A percentile compares a stretch with the other conserved stretches of the same genome.
Conservation (phyloP, 2,888 invertebrate genomes). For the Dasysyrphus albostriatus region DNA sequence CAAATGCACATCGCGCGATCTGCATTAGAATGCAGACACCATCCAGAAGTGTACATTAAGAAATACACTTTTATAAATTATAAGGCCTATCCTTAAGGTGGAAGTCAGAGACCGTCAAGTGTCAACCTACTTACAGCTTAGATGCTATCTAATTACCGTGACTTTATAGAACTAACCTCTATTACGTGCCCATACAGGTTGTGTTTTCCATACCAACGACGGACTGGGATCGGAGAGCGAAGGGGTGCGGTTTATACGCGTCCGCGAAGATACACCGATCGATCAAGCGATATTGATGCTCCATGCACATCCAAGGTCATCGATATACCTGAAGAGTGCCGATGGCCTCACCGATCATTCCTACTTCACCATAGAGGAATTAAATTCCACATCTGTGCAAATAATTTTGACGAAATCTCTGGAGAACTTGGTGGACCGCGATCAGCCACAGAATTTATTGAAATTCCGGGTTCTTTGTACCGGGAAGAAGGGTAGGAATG, state of each 20-base stretch:
- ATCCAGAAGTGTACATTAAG: not conserved
- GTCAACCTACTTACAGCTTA: slow-evolving; percentile 62
- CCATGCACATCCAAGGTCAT: slow-evolving; percentile 91
- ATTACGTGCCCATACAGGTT: slow-evolving; percentile 85
- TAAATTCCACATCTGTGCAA: slow-evolving; percentile 91
- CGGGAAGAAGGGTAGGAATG: slow-evolving; percentile 81
- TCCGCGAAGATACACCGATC: slow-evolving; percentile 91
- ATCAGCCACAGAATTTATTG: slow-evolving; percentile 91
- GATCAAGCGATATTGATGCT: slow-evolving; percentile 91
- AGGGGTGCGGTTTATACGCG: slow-evolving; percentile 92
- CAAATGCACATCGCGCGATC: slow-evolving; percentile 53
- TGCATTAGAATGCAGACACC: slow-evolving; percentile 53
- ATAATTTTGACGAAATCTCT: slow-evolving; percentile 90
- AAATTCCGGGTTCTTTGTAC: slow-evolving; percentile 91
- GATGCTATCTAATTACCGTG: slow-evolving; percentile 43
- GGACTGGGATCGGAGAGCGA: slow-evolving; percentile 85
- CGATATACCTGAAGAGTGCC: slow-evolving; percentile 80
- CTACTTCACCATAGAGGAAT: slow-evolving; percentile 85
- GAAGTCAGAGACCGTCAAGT: slow-evolving; percentile 55
- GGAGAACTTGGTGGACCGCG: slow-evolving; percentile 92
- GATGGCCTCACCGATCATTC: slow-evolving; percentile 82
- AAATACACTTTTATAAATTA: slow-evolving; percentile 61
- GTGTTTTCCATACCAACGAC: slow-evolving; percentile 91
- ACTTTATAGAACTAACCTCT: slow-evolving; percentile 50
- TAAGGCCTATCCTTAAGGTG: slow-evolving; percentile 41